These are phyloP conservation scores for Caenorhabditis afra DNA, from an alignment of 2,888 invertebrate genomes.

Conservation along the genomic window DNA sequence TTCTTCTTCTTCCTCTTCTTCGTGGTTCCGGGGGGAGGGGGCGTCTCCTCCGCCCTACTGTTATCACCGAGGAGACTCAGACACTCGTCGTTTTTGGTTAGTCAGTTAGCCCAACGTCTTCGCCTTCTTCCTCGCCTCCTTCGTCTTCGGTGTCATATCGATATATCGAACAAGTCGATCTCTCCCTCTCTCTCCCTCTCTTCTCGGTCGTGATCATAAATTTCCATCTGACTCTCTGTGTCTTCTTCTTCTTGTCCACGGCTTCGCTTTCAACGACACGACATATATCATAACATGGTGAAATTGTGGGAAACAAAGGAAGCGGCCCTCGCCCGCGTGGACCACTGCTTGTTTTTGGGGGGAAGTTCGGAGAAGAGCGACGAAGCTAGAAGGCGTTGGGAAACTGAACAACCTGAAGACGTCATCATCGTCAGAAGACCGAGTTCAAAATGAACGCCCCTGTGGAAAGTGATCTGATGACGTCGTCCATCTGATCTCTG, in stretches of 20 bases:
- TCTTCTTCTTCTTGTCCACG: neutral
- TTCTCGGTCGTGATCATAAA: neutral
- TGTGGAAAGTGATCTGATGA: too few species aligned
- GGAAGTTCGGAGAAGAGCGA: too few species aligned
- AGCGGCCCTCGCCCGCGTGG: too few species aligned
- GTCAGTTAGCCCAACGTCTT: conserved; percentile 35
- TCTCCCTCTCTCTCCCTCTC: neutral
- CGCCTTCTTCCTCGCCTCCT: conserved; percentile 17
- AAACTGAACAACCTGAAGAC: too few species aligned
- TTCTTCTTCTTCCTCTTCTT: conserved; percentile 14
- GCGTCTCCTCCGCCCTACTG: conserved; percentile 17
- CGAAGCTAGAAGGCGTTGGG: too few species aligned
- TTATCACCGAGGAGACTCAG: conserved; percentile 18
- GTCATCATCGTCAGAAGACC: too few species aligned
- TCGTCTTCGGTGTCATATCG: neutral
- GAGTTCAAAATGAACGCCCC: too few species aligned
- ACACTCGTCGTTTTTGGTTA: conserved; percentile 47
- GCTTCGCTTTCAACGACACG: neutral
- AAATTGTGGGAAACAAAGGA: too few species aligned
- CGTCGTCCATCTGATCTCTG: neutral
- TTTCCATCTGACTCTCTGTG: too few species aligned
- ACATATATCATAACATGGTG: too few species aligned
- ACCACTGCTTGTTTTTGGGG: too few species aligned
- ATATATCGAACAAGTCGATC: conserved; percentile 55
- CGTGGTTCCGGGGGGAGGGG: neutral